Evolutionary conservation across 2,797 vertebrate genomes (phyloP), one percentile per base, ranked within the genome.

Genomic region (Tiaroga cobitis): DNA sequence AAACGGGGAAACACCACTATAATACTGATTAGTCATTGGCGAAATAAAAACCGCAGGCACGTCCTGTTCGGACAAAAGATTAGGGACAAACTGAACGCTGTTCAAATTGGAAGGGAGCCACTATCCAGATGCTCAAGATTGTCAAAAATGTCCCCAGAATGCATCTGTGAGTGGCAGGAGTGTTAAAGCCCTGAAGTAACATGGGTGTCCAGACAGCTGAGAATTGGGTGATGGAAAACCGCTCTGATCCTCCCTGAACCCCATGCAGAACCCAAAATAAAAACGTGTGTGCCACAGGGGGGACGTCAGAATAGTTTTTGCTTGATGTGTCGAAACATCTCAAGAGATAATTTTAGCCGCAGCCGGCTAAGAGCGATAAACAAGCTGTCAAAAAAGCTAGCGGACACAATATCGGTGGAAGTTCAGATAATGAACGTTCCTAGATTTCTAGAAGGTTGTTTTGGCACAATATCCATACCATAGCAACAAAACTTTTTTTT

Each of bases 1-100:
- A 43, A 89, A 72, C 15, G 29, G 76, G 70, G 80, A 88, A 85
- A 86, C n/a, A 80, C 67, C 75, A 56, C 49, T 81, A 26, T 32
- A 29, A 87, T 34, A 29, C 34, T 18, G 63, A 26, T 81, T 65
- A 56, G 69, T 46, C 69, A 32, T 0, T 54, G 46, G 54, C 56
- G 59, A 37, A 67, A 43, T 16, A 34, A 82, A 32, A 34, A 29
- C 18, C 1, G 32, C 80, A 41, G 73, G 73, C 51, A 75, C 0
- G 3, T 75, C 59, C 75, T 75, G 63, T 61, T 39, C 32, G 56
- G 41, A 70, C 41, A 84, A n/a, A 54, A 8, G 26, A n/a, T 34
- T 19, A 29, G 34, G 24, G 21, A 32, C 24, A n/a, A 72, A 67
- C 24, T 85, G 41, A 61, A 84, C 4, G 39, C 68, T 1, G 63